Evolutionary conservation across 2,113 vertebrate genomes (phyloP).

Genomic region (Coptodon bakossiorum): DNA sequence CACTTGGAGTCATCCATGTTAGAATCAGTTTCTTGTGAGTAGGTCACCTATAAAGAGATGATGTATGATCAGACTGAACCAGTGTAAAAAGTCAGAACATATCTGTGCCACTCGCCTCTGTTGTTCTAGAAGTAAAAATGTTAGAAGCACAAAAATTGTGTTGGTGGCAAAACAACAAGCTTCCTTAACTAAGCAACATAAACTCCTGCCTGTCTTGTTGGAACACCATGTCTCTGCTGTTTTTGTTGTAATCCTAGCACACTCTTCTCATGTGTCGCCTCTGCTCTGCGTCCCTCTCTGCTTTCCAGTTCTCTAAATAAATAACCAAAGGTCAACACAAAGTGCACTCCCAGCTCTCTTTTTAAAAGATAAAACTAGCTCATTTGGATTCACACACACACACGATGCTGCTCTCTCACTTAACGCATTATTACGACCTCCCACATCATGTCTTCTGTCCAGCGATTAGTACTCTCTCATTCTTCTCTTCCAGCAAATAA

Average conservation of each 20-base stretch:
- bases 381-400: neutral
- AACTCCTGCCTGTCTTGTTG: neutral
- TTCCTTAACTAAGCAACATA: neutral
- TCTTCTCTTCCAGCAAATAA: neutral
- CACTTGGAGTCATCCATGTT: conserved; percentile 74
- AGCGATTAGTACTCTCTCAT: neutral
- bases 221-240: neutral
- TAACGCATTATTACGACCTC: conserved; percentile 65
- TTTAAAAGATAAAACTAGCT: neutral
- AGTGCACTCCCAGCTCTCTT: neutral
- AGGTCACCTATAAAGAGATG: conserved; percentile 26
- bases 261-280: neutral
- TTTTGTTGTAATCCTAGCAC: neutral
- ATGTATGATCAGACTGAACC: neutral
- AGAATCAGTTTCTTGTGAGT: conserved; percentile 56
- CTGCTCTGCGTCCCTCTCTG: neutral
- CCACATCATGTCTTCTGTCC: neutral
- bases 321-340: neutral
- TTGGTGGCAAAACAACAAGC: neutral
- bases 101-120: neutral
- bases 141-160: neutral
- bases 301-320: neutral
- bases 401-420: conserved; percentile 66
- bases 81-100: neutral
- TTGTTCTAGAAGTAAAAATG: neutral